Evolutionary conservation across 2,888 invertebrate species (phyloP).

Genomic region (Yponomeuta cagnagella): DNA sequence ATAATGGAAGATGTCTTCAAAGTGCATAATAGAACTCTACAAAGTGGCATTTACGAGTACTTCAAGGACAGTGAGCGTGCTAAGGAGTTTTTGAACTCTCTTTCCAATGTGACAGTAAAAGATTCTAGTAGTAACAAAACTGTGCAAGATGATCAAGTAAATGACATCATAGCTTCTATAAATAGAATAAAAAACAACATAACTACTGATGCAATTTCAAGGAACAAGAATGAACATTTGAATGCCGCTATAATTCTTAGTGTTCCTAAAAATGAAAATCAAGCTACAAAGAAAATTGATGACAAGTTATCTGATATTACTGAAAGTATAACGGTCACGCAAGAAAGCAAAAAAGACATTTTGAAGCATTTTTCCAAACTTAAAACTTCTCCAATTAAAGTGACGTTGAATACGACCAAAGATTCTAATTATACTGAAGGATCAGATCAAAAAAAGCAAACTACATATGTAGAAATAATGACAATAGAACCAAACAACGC

Average conservation of each 20-base stretch:
- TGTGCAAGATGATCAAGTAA: constrained; percentile 54
- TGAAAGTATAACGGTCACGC: not conserved
- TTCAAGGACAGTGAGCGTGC: constrained; percentile 67
- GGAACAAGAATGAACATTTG: constrained; percentile 37
- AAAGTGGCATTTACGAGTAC: constrained; percentile 25
- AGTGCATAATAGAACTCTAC: constrained; percentile 44
- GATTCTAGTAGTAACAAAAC: constrained; percentile 36
- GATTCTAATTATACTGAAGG: not conserved
- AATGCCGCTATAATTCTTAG: constrained; percentile 61
- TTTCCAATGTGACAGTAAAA: constrained; percentile 64
- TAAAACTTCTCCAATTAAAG: constrained; percentile 11
- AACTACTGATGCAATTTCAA: constrained; percentile 26
- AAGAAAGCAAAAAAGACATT: constrained; percentile 21
- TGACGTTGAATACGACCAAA: not conserved
- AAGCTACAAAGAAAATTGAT: not conserved
- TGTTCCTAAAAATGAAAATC: constrained; percentile 28
- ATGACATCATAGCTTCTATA: constrained; percentile 62
- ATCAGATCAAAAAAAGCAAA: constrained; percentile 32
- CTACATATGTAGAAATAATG: constrained; percentile 55
- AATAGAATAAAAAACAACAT: constrained; percentile 61
- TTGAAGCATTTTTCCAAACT: constrained; percentile 12
- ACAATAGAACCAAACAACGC: constrained; percentile 62
- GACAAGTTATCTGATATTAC: not conserved
- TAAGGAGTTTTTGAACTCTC: constrained; percentile 69
- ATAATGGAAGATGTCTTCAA: constrained; percentile 66